Base-by-base conservation (phyloP, 2,113 vertebrate genomes). In the Triplophysa tibetana region DNA sequence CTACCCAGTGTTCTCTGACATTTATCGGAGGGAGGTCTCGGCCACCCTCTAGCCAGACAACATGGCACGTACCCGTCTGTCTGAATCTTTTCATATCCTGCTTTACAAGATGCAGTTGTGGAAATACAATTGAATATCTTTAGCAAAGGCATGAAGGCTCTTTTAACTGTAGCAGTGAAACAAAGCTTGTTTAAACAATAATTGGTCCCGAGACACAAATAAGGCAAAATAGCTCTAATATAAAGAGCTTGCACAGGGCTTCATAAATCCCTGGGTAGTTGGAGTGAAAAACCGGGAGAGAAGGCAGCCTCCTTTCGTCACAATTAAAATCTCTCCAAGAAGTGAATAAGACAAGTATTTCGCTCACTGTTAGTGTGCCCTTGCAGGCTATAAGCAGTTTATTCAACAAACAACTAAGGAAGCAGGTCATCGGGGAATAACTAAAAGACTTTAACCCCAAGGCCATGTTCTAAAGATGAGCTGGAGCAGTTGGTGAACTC, bases 351-450 rank as follows among this genome's bases (percentile, higher is more conserved):
- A 70, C 45, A 54, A 45, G 26, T 41, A n/a, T 43, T n/a, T n/a
- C n/a, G n/a, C n/a, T n/a, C n/a, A n/a, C 10, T 21, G 3, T 16
- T 80, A 10, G n/a, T 26, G 45, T 54, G 8, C 33, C 43, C 41
- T 64, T 26, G 29, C n/a, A 52, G 43, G 43, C 54, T 52, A 19
- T n/a, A n/a, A n/a, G n/a, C n/a, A n/a, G 43, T 43, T 63, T 38
- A 24, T 43, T 76, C 54, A 79, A 33, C 38, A 62, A 4, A 73
- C 2, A 13, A 67, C 54, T 80, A 80, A 85, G 4, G n/a, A 82
- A 79, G 48, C 62, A 80, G 84, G 81, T 80, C 68, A 74, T 29
- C 38, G 21, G 65, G 45, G 23, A 72, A 62, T 41, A 61, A 33
- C 38, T 72, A 33, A 45, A 8, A 84, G 50, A 23, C 24, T 66